Evolutionary conservation across 2,888 invertebrate genomes (phyloP), one percentile per base, ranked within the genome.

Genomic region (Hyles lineata): DNA sequence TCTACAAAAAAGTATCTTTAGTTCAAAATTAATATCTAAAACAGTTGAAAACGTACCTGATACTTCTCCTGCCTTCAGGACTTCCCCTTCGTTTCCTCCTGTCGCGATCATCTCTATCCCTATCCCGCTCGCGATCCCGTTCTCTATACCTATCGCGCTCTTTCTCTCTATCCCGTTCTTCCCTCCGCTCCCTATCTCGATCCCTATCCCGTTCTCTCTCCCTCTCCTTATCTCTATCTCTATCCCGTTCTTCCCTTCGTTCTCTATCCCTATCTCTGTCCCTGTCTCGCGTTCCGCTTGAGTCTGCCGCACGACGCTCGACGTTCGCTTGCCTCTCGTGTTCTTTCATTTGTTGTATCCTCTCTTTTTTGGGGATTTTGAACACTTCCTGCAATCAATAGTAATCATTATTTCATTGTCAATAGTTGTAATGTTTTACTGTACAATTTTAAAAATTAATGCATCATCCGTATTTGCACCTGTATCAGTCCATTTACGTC

Each of bases 331-430:
- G 98, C 58, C 98, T 95, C 92, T 99, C 99, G 86, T 98, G 98
- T 86, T 98, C 98, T 86, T 98, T 98, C 97, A 99, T 98, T 89
- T 98, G 98, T 85, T 99, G 98, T 76, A 98, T 97, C 73, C 98
- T 96, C 87, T 99, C 98, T 81, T 98, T 98, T 91, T 98, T 98
- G 1, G 99, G 99, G 85, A 99, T 99, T 87, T 98, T 97, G 89
- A 98, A 99, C 32, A 96, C 95, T 86, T 96, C 95, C 95, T 95
- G 80, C 1, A 85, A 86, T 55, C 5, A 35, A n/a, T 74, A 52
- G 59, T 58, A 2, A 67, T 61, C 1, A 23, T 17, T 19, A 43
- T 43, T 43, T 15, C 43, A 43, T 15, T 1, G 43, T 29, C 29
- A 29, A 29, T 29, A 29, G 29, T n/a, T n/a, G n/a, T n/a, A n/a